phyloP scores from a whole-genome alignment of 2,113 vertebrate genomes.

The Paramormyrops kingsleyae region DNA sequence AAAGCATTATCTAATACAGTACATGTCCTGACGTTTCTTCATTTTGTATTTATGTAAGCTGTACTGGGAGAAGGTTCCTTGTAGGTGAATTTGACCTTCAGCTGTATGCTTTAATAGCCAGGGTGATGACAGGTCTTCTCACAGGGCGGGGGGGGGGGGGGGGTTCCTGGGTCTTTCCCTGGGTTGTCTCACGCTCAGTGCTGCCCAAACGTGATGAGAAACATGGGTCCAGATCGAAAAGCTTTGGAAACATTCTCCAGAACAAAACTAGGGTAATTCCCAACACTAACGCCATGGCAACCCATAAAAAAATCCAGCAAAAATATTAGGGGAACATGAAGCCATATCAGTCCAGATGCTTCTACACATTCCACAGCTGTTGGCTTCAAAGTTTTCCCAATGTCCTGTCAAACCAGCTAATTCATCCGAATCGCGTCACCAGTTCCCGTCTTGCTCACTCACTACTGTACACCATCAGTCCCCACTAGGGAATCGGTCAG shows the following conservation, averaged over 20 bases:
- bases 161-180: not conserved
- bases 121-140: not conserved
- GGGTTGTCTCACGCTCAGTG: not conserved
- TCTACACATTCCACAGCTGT: not conserved
- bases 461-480: not conserved
- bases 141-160: not conserved
- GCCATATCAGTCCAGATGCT: not conserved
- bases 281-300: not conserved
- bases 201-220: not conserved
- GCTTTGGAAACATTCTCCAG: not conserved
- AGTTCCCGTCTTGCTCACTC: not conserved
- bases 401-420: not conserved
- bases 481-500: not conserved
- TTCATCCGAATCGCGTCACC: not conserved
- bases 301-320: not conserved
- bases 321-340: not conserved
- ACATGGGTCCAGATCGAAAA: not conserved
- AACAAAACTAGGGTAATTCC: not conserved
- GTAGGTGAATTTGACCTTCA: not conserved
- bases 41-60: not conserved
- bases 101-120: not conserved
- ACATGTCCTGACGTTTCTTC: not conserved
- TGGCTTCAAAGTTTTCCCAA: not conserved
- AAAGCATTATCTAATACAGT: not conserved
- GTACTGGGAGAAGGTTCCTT: not conserved